Percentiles rank a stretch among this genome's conserved stretches.
Conservation (phyloP, 2,797 vertebrate species). For the Benthosema pterotum region DNA sequence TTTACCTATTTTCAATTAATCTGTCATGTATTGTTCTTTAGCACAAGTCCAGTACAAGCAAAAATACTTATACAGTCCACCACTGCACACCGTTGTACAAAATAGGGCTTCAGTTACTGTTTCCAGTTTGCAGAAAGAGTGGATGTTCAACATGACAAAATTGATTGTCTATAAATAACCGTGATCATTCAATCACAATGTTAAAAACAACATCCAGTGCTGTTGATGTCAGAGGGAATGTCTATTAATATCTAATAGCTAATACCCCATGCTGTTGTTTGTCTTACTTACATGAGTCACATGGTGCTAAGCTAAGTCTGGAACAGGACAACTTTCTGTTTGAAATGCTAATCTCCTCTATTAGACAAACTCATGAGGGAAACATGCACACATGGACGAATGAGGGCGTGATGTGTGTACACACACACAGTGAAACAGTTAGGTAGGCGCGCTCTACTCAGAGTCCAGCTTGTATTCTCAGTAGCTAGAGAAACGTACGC, state of each 20-base stretch:
- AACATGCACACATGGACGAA: too few relatives aligned
- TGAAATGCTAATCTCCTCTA: too few relatives aligned
- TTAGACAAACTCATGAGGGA: too few relatives aligned
- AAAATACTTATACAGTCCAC: too few relatives aligned
- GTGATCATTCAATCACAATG: neutral
- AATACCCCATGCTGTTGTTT: neutral
- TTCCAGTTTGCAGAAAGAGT: constrained; percentile 21
- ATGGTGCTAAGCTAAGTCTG: neutral
- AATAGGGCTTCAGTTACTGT: neutral
- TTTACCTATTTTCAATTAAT: too few relatives aligned
- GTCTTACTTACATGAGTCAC: neutral
- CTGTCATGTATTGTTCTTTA: too few relatives aligned
- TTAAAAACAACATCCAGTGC: neutral
- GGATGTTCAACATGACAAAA: neutral
- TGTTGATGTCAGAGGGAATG: constrained; percentile 1
- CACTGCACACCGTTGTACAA: too few relatives aligned
- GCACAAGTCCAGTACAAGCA: too few relatives aligned
- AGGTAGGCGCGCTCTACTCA: too few relatives aligned
- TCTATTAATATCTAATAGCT: neutral
- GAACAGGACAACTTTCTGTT: neutral
- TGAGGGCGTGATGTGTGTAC: too few relatives aligned
- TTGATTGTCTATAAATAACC: neutral
- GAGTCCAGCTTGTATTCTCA: too few relatives aligned
- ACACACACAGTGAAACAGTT: neutral
- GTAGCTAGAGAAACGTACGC: too few relatives aligned